phyloP scores from a whole-genome alignment of 2,113 vertebrate genomes.

The Labeo rohita region DNA sequence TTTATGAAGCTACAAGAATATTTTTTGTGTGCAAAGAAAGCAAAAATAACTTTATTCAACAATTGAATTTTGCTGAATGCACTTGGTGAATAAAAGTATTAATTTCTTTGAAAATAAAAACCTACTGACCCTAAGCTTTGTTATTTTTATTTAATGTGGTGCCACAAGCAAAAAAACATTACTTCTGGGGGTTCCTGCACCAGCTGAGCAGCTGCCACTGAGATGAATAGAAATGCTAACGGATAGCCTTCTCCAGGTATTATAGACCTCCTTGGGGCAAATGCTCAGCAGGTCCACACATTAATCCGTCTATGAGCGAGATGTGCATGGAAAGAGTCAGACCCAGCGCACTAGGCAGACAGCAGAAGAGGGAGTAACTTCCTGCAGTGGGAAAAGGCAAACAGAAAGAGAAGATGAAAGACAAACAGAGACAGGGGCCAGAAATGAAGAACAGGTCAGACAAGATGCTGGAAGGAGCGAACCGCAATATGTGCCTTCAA shows the following conservation, averaged over 20 bases:
- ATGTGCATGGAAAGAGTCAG: constrained; percentile 14
- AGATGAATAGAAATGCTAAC: constrained; percentile 36
- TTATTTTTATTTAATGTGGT: background rate
- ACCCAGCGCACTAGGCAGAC: constrained; percentile 4
- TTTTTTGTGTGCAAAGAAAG: no score
- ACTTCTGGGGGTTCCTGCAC: background rate
- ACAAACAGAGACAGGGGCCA: constrained; percentile 1
- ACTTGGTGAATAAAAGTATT: no score
- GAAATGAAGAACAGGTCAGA: constrained; percentile 26
- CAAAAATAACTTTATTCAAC: no score
- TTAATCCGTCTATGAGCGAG: constrained; percentile 26
- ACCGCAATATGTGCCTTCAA: background rate
- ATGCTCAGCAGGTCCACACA: constrained; percentile 4
- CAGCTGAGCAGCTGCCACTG: constrained; percentile 15
- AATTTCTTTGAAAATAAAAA: no score
- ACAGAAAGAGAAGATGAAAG: constrained; percentile 17
- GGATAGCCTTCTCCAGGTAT: constrained; percentile 30
- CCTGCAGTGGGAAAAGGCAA: constrained; percentile 18
- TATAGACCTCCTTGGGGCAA: constrained; percentile 30
- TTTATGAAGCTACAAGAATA: no score
- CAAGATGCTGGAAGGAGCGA: background rate
- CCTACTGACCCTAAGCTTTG: background rate
- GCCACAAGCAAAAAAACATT: background rate
- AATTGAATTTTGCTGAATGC: no score
- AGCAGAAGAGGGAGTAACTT: constrained; percentile 8